Conservation (phyloP, 2,113 vertebrate genomes). For the Lutjanus erythropterus region DNA sequence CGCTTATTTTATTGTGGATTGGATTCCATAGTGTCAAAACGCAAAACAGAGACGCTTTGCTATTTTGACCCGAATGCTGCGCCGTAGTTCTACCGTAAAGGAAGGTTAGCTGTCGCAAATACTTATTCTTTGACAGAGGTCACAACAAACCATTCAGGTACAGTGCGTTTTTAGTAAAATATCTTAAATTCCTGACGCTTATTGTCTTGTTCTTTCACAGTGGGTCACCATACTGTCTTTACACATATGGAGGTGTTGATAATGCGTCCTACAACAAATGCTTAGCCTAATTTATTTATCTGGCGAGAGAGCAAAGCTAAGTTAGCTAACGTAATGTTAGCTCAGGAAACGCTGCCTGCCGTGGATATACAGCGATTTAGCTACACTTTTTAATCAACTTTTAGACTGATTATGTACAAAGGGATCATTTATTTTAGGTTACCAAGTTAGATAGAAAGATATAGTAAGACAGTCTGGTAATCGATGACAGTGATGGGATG, state of each 20-base stretch:
- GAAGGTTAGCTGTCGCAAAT: constrained; percentile 34
- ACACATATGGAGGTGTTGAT: accelerated
- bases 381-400: not conserved
- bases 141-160: constrained; percentile 75
- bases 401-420: not conserved
- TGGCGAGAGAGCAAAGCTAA: no score
- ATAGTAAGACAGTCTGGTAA: no score
- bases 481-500: not conserved
- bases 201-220: accelerated
- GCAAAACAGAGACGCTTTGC: not conserved
- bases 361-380: not conserved
- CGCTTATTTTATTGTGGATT: no score
- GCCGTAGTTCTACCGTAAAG: constrained; percentile 57
- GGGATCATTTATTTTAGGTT: not conserved
- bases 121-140: constrained; percentile 74
- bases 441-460: not conserved
- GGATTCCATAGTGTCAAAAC: not conserved
- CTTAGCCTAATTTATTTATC: not conserved
- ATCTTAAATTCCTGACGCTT: accelerated
- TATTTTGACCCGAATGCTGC: constrained; percentile 25
- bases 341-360: not conserved
- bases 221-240: accelerated
- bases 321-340: constrained; percentile 14
- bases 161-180: not conserved
- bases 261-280: not conserved